Evolutionary conservation across 1,140 invertebrate species (phyloP).

Genomic region (Panulirus ornatus): DNA sequence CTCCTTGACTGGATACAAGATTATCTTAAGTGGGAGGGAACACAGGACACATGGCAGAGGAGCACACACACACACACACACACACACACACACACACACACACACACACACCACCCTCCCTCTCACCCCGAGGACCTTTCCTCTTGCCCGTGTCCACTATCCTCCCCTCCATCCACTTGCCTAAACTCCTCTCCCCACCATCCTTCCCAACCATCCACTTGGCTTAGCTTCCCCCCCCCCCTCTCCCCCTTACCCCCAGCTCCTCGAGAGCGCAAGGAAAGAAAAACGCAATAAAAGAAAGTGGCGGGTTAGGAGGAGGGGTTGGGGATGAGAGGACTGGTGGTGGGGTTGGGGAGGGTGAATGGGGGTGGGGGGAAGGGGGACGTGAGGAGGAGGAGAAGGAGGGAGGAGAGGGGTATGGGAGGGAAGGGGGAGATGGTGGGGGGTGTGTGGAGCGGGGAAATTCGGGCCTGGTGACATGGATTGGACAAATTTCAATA

Average conservation of each 20-base stretch:
- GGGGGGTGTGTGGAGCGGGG: background rate
- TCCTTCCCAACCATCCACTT: no score
- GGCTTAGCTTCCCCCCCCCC: background rate
- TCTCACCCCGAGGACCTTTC: no score
- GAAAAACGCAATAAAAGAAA: conserved; percentile 9
- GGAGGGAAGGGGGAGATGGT: background rate
- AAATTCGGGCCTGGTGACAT: conserved; percentile 51
- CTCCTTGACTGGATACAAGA: no score
- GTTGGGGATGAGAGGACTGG: background rate
- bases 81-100: no score
- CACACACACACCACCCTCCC: no score
- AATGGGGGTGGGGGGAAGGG: background rate
- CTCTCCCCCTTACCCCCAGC: background rate
- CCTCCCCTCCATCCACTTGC: no score
- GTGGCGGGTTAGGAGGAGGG: background rate
- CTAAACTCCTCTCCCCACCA: no score
- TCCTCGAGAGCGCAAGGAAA: conserved; percentile 7
- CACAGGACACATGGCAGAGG: no score
- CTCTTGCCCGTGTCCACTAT: no score
- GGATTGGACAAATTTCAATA: conserved; percentile 69
- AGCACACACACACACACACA: no score
- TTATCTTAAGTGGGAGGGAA: no score
- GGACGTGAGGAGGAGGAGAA: background rate
- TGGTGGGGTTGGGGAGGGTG: background rate
- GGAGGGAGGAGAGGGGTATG: background rate